Evolutionary conservation across 1,140 invertebrate species (phyloP).

Genomic region (Caenorhabditis briggsae): DNA sequence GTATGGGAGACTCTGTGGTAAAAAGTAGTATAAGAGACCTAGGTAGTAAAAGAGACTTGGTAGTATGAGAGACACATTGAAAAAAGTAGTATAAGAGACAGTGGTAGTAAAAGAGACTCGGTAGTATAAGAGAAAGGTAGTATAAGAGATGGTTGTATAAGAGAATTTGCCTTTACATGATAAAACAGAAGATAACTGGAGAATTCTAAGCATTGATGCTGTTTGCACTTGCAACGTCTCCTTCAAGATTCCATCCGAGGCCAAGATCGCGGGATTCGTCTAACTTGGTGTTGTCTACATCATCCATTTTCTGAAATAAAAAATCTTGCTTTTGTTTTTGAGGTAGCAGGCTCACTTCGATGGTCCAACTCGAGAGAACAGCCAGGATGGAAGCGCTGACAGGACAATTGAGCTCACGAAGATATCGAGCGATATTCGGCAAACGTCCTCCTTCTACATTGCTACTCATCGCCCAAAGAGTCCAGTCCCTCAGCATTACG

Average conservation of each 20-base stretch:
- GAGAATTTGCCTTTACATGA: too few relatives aligned
- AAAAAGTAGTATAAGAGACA: too few relatives aligned
- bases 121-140: too few relatives aligned
- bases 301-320: constrained; percentile 24
- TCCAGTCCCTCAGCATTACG: constrained; percentile 7
- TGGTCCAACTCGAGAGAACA: constrained; percentile 9
- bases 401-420: constrained; percentile 16
- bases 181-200: too few relatives aligned
- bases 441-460: constrained; percentile 33
- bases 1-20: too few relatives aligned
- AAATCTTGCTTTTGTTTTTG: not conserved
- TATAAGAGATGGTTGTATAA: too few relatives aligned
- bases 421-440: constrained; percentile 8
- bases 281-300: not conserved
- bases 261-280: not conserved
- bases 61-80: too few relatives aligned
- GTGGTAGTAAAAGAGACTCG: too few relatives aligned
- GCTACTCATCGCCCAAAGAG: constrained; percentile 26
- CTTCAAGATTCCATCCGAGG: not conserved
- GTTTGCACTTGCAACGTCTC: not conserved
- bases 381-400: constrained; percentile 12
- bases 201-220: too few relatives aligned
- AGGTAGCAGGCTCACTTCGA: not conserved
- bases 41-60: too few relatives aligned
- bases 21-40: too few relatives aligned